Conservation (phyloP, 2,888 invertebrate genomes). For the Epinotia nisella region DNA sequence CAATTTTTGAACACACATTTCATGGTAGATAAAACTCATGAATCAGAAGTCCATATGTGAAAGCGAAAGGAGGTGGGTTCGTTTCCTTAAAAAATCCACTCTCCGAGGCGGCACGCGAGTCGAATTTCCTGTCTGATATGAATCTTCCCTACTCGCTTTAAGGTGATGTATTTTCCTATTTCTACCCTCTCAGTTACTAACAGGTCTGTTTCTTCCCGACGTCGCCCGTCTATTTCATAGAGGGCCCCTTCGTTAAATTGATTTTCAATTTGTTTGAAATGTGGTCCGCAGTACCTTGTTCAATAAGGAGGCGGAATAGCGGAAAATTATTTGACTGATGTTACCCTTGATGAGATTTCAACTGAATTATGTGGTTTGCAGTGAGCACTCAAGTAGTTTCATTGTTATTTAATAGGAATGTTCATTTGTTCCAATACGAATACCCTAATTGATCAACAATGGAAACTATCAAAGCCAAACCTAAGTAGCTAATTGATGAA, state of each 20-base stretch:
- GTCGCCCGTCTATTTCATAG: conserved; percentile 63
- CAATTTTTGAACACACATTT: conserved; percentile 79
- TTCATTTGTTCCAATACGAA: conserved; percentile 17
- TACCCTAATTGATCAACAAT: conserved; percentile 10
- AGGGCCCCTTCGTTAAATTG: conserved; percentile 78
- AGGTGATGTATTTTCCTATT: conserved; percentile 84
- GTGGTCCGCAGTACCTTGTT: conserved; percentile 76
- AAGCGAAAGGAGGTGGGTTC: conserved; percentile 73
- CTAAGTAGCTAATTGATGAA: conserved; percentile 21
- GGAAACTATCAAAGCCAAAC: conserved; percentile 27
- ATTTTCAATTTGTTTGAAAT: conserved; percentile 84
- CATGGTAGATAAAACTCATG: conserved; percentile 83
- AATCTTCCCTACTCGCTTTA: conserved; percentile 84
- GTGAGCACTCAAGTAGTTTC: conserved; percentile 29
- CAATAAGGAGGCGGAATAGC: conserved; percentile 77
- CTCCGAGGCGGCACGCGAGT: conserved; percentile 71
- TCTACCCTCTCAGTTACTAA: conserved; percentile 68
- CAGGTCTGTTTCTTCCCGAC: conserved; percentile 61
- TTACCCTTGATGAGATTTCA: conserved; percentile 71
- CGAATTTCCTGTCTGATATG: conserved; percentile 83
- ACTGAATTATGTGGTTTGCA: conserved; percentile 61
- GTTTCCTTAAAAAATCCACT: conserved; percentile 77
- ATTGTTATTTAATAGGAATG: conserved; percentile 33
- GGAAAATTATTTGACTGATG: conserved; percentile 78
- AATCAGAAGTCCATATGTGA: conserved; percentile 81